Base-by-base conservation (phyloP, 2,797 vertebrate species). In the Micrastur ruficollis region DNA sequence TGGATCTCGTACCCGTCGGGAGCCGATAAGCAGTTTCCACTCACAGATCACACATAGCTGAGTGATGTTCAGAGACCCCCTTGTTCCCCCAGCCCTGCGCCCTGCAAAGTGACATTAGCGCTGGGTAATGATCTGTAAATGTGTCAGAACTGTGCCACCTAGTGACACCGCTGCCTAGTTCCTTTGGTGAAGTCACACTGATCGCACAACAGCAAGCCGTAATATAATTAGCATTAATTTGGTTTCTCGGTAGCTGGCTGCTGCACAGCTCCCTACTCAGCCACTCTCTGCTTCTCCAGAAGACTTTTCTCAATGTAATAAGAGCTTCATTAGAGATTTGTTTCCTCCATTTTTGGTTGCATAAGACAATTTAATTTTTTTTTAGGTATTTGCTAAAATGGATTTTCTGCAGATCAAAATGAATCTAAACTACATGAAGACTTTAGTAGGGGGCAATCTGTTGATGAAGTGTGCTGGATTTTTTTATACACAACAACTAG, bases 61-160 rank as follows among this genome's bases (percentile, higher is more conserved):
- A 97, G 93, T 32, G 84, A 93, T 84, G 88, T 52, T 97, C 75
- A 49, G 86, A 80, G 89, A 90, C 65, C 87, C 74, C 91, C 97
- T 70, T 17, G 79, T 58, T 85, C 62, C 56, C 89, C 79, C 93
- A 93, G 96, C 97, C 92, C 81, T n/a, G 89, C 93, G 55, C 93
- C 86, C 96, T 74, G 95, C 55, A 75, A 97, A 91, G 98, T 94
- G 97, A 97, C 97, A 98, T 98, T 98, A 98, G 94, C 9, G 21
- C 92, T 74, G 97, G 96, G 82, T 98, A 98, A 98, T 98, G 98
- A 95, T 96, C 95, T 98, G 98, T 97, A 98, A 98, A 98, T 92
- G 97, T 98, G 98, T 98, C 98, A 98, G 96, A 98, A 98, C 96
- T 98, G 97, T 98, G 98, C 98, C 98, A 98, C 98, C 98, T 98